Conservation (phyloP, 2,113 vertebrate genomes). For the Perca schrenkii region DNA sequence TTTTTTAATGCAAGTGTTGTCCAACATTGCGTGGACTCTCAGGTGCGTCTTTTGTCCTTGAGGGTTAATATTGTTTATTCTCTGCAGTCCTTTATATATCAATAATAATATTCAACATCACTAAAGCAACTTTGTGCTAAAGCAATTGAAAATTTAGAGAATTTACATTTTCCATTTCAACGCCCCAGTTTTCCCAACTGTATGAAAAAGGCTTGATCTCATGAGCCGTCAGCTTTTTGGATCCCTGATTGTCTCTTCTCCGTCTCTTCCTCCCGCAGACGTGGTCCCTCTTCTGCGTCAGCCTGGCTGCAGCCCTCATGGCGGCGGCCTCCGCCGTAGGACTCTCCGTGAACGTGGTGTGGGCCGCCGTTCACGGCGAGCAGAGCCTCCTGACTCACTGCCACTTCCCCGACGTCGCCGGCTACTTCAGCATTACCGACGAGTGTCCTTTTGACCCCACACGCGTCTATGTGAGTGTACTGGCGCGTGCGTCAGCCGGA, state of each 20-base stretch:
- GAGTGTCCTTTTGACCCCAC: conserved; percentile 94
- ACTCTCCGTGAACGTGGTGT: conserved; percentile 83
- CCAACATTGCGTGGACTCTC: no score
- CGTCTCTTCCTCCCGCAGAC: conserved; percentile 75
- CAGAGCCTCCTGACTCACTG: conserved; percentile 87
- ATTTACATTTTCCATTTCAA: no score
- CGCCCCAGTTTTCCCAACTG: background rate
- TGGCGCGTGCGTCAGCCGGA: background rate
- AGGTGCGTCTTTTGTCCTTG: no score
- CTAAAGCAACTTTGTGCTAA: no score
- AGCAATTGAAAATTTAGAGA: no score
- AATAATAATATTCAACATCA: no score
- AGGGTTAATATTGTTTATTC: background rate
- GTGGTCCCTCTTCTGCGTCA: conserved; percentile 84
- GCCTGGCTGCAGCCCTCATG: conserved; percentile 80
- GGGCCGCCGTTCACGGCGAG: conserved; percentile 85
- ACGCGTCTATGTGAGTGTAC: conserved; percentile 87
- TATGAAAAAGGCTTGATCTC: background rate
- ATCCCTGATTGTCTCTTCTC: conserved; percentile 11
- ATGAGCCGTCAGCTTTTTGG: background rate
- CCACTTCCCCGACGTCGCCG: conserved; percentile 63
- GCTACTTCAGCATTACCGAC: conserved; percentile 77
- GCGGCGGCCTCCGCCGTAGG: conserved; percentile 85
- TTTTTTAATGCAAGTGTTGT: no score
- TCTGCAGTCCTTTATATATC: background rate